phyloP scores from a whole-genome alignment of 2,113 vertebrate genomes.

The Ochotona curzoniae region DNA sequence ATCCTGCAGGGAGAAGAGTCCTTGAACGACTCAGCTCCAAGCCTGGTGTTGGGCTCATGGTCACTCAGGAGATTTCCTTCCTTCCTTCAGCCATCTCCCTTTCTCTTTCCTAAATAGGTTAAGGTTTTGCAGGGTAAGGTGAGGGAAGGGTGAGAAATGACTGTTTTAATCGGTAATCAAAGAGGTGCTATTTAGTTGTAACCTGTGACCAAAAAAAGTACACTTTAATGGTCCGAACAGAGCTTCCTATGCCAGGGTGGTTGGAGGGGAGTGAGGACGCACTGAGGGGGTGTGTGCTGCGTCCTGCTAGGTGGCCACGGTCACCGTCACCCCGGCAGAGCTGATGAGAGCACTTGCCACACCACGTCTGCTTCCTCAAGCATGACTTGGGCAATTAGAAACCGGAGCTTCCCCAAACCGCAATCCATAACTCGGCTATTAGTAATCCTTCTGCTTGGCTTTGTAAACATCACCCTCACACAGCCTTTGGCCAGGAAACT shows the following conservation, averaged over 20 bases:
- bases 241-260: background rate
- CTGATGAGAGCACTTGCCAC: background rate
- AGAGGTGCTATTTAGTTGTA: background rate
- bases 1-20: background rate
- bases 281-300: too few species aligned
- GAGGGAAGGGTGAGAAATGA: background rate
- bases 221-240: background rate
- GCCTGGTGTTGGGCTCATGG: background rate
- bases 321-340: fast-evolving
- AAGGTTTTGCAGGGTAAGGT: background rate
- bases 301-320: background rate
- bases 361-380: background rate
- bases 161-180: background rate
- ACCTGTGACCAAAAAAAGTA: background rate
- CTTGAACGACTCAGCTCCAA: background rate
- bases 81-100: background rate
- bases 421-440: too few species aligned
- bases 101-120: background rate
- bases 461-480: background rate
- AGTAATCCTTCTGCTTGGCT: background rate
- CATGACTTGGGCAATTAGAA: background rate
- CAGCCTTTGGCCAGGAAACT: conserved; percentile 33
- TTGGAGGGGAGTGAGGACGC: background rate
- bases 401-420: background rate
- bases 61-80: background rate